Conservation (phyloP, 2,888 invertebrate genomes). For the Steromphala cineraria region DNA sequence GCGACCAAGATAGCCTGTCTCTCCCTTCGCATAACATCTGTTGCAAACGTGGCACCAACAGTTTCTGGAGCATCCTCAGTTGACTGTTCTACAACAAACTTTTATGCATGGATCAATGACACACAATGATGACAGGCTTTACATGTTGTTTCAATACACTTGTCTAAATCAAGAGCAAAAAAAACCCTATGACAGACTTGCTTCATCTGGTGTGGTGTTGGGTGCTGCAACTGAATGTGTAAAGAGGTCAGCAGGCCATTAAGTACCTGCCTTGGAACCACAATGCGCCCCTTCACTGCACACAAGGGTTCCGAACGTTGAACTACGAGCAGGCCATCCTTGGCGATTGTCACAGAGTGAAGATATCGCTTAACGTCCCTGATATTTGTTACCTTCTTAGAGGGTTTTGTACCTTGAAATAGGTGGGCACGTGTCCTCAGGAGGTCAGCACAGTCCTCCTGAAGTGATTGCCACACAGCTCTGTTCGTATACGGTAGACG, state of each 20-base stretch:
- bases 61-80: too few relatives aligned
- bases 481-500: too few relatives aligned
- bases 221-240: constrained; percentile 36
- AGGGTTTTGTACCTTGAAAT: background rate
- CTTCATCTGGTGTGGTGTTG: constrained; percentile 24
- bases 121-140: constrained; percentile 21
- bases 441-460: constrained; percentile 18
- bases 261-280: constrained; percentile 28
- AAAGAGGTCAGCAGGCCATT: constrained; percentile 28
- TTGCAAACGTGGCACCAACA: too few relatives aligned
- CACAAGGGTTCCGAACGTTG: background rate
- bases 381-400: constrained; percentile 24
- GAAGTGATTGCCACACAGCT: constrained; percentile 40
- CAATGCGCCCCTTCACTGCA: constrained; percentile 17
- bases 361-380: constrained; percentile 36
- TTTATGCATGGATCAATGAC: background rate
- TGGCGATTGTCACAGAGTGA: constrained; percentile 13
- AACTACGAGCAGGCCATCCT: constrained; percentile 32
- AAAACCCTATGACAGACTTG: constrained; percentile 19
- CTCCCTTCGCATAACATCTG: too few relatives aligned
- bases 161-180: constrained; percentile 26
- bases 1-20: too few relatives aligned
- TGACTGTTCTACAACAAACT: too few relatives aligned
- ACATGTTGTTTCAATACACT: background rate
- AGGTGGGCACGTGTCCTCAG: background rate